Conservation (phyloP, 2,888 invertebrate genomes). For the Drosophila multiciliata region DNA sequence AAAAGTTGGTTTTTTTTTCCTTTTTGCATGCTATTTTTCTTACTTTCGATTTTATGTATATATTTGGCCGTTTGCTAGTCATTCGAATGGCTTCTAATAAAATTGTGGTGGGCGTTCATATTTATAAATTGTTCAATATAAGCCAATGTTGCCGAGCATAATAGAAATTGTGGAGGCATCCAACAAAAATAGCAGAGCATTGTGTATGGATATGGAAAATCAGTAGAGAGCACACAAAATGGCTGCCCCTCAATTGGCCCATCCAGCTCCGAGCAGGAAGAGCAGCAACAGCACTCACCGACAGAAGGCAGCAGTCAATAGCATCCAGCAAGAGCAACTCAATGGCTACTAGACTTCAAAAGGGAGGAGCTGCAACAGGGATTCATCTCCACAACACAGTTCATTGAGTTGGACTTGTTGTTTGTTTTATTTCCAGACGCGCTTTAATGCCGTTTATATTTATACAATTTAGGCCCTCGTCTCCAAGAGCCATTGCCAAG, state of each 20-base stretch:
- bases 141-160: constrained; percentile 54
- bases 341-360: constrained; percentile 34
- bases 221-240: constrained; percentile 54
- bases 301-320: constrained; percentile 43
- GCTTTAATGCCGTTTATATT: constrained; percentile 79
- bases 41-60: constrained; percentile 35
- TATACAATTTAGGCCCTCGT: constrained; percentile 63
- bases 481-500: constrained; percentile 26
- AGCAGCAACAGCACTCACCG: constrained; percentile 6
- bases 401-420: constrained; percentile 74
- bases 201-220: constrained; percentile 78
- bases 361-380: constrained; percentile 26
- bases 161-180: constrained; percentile 45
- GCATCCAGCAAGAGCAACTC: constrained; percentile 36
- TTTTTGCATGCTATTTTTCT: background rate
- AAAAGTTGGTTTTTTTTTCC: too few species aligned
- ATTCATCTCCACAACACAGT: constrained; percentile 56
- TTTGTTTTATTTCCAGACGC: constrained; percentile 77
- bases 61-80: constrained; percentile 39
- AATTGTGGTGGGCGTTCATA: constrained; percentile 48
- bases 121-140: constrained; percentile 74
- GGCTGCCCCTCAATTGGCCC: constrained; percentile 65
- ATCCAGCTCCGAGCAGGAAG: constrained; percentile 26
- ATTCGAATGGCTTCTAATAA: constrained; percentile 52
- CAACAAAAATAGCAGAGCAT: constrained; percentile 65